These are phyloP conservation scores for Andrena chrysosceles DNA, from an alignment of 2,888 invertebrate genomes.

Conservation along the genomic window DNA sequence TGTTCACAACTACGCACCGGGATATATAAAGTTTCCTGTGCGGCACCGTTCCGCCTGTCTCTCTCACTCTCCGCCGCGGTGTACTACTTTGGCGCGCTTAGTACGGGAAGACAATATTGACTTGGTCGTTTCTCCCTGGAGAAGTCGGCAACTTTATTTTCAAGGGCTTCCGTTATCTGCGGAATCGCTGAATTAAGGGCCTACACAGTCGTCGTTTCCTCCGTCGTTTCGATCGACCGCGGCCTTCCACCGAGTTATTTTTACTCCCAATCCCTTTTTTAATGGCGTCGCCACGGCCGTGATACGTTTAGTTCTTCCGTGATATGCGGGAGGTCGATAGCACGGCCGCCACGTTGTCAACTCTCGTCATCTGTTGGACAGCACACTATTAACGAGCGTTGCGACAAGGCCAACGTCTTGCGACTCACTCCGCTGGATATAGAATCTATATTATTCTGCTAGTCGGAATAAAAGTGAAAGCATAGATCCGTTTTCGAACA, in stretches of 20 bases:
- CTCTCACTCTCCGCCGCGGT: background rate
- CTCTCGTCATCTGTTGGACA: slow-evolving; percentile 30
- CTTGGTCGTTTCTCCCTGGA: slow-evolving; percentile 58
- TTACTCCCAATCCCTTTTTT: background rate
- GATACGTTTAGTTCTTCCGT: background rate
- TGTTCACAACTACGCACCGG: slow-evolving; percentile 61
- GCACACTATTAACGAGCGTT: slow-evolving; percentile 24
- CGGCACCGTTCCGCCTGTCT: slow-evolving; percentile 26
- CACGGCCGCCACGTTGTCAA: slow-evolving; percentile 1
- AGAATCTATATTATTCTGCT: background rate
- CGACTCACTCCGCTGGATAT: background rate
- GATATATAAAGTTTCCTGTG: slow-evolving; percentile 64
- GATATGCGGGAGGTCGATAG: slow-evolving; percentile 22
- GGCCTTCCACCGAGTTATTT: background rate
- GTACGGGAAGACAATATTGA: slow-evolving; percentile 69
- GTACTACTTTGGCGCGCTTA: slow-evolving; percentile 67
- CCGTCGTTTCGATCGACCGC: slow-evolving; percentile 5
- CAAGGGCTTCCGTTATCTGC: slow-evolving; percentile 67
- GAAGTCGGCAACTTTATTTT: slow-evolving; percentile 69
- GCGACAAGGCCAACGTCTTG: background rate
- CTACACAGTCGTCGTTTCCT: slow-evolving; percentile 15
- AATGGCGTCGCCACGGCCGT: background rate
- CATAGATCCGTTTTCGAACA: background rate
- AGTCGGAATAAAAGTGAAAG: slow-evolving; percentile 3
- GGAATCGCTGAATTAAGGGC: slow-evolving; percentile 61